Base-by-base conservation (phyloP, 2,888 invertebrate genomes). In the Ophioninae sp. region DNA sequence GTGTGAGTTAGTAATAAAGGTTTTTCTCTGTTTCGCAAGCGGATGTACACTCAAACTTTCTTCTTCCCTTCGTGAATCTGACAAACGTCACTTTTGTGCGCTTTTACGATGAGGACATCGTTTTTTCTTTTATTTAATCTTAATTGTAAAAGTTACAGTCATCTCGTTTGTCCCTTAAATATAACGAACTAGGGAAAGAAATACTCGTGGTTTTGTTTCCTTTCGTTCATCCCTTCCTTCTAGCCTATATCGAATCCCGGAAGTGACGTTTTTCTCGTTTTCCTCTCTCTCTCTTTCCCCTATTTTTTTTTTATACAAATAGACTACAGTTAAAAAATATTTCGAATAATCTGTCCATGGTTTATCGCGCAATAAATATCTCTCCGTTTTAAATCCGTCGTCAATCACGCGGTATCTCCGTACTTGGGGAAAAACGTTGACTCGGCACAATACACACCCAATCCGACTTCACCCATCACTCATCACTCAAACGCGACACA, bases 131-230 rank as follows among this genome's bases (percentile, higher is more conserved):
- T 76, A 76, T 81, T 81, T 76, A 67, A 22, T 78, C 74, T 84
- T 56, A 81, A 72, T 85, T 82, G 82, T 85, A 84, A 59, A 84
- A 85, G 75, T 87, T 88, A 88, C 88, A 88, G 85, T 88, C 86
- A 79, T 86, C 81, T 63, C 68, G 56, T 68, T 56, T 76, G 73
- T 63, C 81, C 75, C 81, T 84, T 75, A 81, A 79, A 79, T 65
- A n/a, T 81, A 69, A 81, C 69, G 67, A 81, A 79, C 75, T 84
- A 84, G 75, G 80, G 80, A 78, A 72, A 81, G 78, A 78, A 83
- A 83, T 83, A 83, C 81, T 83, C 83, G 80, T 77, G 72, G 71
- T 71, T 65, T 81, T 39, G 13, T 39, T 37, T 23, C 41, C 20
- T 22, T 74, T n/a, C 30, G 22, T 76, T 65, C 41, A 20, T 69